Evolutionary conservation across 2,113 vertebrate species (phyloP).

Genomic region (Jaculus jaculus): DNA sequence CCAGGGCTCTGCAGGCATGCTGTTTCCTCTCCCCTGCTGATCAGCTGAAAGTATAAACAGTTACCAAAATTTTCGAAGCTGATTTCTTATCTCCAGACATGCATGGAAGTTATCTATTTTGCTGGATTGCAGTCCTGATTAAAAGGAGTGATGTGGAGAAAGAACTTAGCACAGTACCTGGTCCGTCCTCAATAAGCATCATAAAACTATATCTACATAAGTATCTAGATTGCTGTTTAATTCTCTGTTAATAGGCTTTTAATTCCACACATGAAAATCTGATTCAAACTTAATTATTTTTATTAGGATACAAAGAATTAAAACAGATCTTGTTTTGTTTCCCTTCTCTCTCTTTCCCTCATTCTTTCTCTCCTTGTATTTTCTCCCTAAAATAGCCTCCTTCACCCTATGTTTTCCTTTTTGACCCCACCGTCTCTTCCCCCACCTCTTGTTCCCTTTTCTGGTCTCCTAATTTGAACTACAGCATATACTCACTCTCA

Average conservation of each 20-base stretch:
- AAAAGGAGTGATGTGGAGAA: constrained; percentile 31
- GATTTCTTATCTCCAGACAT: constrained; percentile 15
- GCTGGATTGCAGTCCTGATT: background rate
- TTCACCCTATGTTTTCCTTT: too few species aligned
- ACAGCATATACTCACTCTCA: too few species aligned
- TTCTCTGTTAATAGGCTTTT: constrained; percentile 5
- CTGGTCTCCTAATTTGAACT: too few species aligned
- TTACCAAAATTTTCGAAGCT: background rate
- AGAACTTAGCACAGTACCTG: background rate
- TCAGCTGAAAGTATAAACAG: background rate
- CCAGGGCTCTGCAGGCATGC: background rate
- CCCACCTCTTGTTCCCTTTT: too few species aligned
- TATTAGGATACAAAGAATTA: too few species aligned
- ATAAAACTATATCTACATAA: background rate
- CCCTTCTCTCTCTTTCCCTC: too few species aligned
- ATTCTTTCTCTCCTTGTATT: too few species aligned
- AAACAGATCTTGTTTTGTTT: too few species aligned
- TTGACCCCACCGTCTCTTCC: too few species aligned
- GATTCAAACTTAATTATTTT: background rate
- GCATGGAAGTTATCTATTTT: background rate
- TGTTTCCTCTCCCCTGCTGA: background rate
- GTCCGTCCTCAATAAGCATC: background rate
- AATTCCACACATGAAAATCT: constrained; percentile 8
- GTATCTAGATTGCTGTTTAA: background rate
- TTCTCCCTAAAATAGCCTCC: too few species aligned